Conservation (phyloP, 2,113 vertebrate genomes). For the Cryptomyrus ogoouensis region DNA sequence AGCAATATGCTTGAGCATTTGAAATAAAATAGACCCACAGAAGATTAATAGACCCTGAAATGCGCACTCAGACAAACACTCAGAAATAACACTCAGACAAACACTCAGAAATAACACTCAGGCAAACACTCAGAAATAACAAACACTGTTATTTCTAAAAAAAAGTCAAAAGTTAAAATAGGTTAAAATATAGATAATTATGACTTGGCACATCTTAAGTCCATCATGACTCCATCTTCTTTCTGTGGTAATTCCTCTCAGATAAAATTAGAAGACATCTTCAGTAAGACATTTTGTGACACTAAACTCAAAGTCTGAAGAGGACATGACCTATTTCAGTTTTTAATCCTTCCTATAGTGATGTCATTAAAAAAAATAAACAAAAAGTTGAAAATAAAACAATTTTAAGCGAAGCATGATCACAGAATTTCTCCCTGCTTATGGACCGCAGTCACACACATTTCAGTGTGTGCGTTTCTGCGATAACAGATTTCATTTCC, state of each 20-base stretch:
- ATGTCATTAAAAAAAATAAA: background rate
- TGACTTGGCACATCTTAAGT: background rate
- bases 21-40: background rate
- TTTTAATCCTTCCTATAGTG: background rate
- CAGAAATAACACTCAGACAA: background rate
- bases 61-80: background rate
- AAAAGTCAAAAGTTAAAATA: background rate
- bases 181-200: background rate
- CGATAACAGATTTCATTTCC: background rate
- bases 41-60: background rate
- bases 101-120: background rate
- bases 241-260: background rate
- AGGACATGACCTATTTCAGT: background rate
- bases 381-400: background rate
- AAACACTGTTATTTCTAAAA: background rate
- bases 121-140: background rate
- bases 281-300: background rate
- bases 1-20: background rate
- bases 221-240: background rate
- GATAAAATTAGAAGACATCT: background rate
- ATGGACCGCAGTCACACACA: background rate
- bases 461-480: background rate
- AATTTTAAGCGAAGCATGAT: background rate
- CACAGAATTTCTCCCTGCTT: background rate
- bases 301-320: background rate